Base-by-base conservation (phyloP, 1,140 invertebrate species). In the Drosophila parvula region DNA sequence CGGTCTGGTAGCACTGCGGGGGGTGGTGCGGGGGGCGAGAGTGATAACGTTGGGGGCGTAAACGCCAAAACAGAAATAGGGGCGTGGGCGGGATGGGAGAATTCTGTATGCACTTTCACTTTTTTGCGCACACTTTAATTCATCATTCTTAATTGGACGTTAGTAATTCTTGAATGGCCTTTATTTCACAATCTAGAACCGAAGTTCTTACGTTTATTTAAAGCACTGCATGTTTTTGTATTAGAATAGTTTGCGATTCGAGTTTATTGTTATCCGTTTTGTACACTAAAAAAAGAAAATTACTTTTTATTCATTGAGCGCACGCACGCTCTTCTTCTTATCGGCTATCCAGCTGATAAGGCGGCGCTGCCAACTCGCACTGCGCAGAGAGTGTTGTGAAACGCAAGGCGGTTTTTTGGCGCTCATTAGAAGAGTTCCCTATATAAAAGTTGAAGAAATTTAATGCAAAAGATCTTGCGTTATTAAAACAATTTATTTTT, bases 31-130 rank as follows among this genome's bases (percentile, higher is more conserved):
- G 22, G 14, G 6, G 10, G 28, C 10, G 50, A 12, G 16, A 53
- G 22, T 55, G 51, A 55, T 55, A 55, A 55, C 51, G 18, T 5
- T 10, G 18, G 22, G 55, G 53, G 36, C 36, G 55, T 30, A 16
- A 16, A 12, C 22, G 10, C 38, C 18, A n/a, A 6, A 4, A 10
- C 10, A 8, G 28, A 30, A 18, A 18, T 16, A 9, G 30, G 65
- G 45, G 36, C 40, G 70, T 62, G 41, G 62, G 40, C 80, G 50
- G 40, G 32, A 27, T 76, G 50, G 40, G 32, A 32, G 30, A 44
- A 44, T 69, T 53, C 40, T 48, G 44, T 74, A 74, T 63, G 73
- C 82, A 85, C 82, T 86, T 85, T 86, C 78, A 75, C 81, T 71
- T 32, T 78, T 84, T 64, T 32, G 44, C 28, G 48, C 67, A 77